Evolutionary conservation across 2,888 invertebrate species (phyloP).

Genomic region (Cantharis rufa): DNA sequence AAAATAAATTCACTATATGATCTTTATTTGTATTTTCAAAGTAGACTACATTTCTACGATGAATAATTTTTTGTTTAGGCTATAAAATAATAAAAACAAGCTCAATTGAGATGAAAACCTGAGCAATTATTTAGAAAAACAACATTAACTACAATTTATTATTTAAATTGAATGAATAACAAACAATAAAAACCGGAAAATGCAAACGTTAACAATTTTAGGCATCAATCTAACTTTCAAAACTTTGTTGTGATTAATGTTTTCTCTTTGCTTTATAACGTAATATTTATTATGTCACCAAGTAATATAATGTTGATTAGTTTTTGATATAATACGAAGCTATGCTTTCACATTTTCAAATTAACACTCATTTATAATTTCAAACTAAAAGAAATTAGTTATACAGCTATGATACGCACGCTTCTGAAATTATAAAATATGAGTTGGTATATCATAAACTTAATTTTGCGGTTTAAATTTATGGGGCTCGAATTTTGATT

Average conservation of each 20-base stretch:
- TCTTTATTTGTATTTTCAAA: no score
- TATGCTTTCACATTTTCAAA: not conserved
- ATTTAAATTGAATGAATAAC: not conserved
- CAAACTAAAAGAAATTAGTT: not conserved
- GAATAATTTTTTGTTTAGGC: not conserved
- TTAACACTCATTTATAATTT: not conserved
- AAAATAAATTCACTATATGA: no score
- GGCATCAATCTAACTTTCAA: not conserved
- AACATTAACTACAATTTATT: not conserved
- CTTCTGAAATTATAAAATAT: not conserved
- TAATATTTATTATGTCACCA: not conserved
- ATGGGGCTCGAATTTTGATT: no score
- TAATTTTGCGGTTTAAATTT: no score
- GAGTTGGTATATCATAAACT: no score
- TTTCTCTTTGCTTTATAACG: not conserved
- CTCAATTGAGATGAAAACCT: not conserved
- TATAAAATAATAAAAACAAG: not conserved
- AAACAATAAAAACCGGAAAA: not conserved
- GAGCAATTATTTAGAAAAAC: not conserved
- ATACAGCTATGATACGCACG: not conserved
- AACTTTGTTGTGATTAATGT: not conserved
- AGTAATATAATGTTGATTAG: not conserved
- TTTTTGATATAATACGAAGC: not conserved
- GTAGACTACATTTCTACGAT: not conserved
- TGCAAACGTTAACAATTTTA: not conserved